Evolutionary conservation across 1,140 invertebrate genomes (phyloP), one percentile per base, ranked within the genome.

Genomic region (Neelides sp.): DNA sequence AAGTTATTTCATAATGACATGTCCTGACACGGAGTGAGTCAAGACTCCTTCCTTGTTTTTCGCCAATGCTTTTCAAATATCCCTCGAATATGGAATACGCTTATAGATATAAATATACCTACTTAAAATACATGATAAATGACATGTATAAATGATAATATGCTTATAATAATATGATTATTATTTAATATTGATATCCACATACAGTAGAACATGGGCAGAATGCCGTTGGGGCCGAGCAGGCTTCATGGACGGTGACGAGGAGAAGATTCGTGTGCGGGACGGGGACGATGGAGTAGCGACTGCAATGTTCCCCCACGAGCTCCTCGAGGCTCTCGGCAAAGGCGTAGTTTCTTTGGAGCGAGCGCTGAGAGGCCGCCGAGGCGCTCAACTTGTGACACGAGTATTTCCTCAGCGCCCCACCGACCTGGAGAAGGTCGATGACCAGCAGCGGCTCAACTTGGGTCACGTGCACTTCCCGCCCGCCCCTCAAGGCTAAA

Each of bases 141-240:
- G n/a, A n/a, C n/a, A n/a, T n/a, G n/a, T n/a, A n/a, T n/a, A n/a
- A n/a, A n/a, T n/a, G n/a, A n/a, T n/a, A n/a, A n/a, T n/a, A n/a
- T n/a, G n/a, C n/a, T n/a, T n/a, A n/a, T n/a, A n/a, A n/a, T n/a
- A n/a, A n/a, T 35, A 45, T 7, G n/a, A 5, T 12, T 10, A 27
- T 41, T 13, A 34, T 51, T 7, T 24, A n/a, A 30, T 35, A 5
- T 28, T 27, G 22, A 15, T 41, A 20, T n/a, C n/a, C 28, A 68
- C 73, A 69, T 66, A 83, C 82, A 64, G 86, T 88, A 64, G 85
- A 91, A 63, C 89, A 95, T 0, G 89, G 89, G 67, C 89, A 94
- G 65, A 94, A 94, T 4, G 88, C 84, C 10, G 71, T 80, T 61
- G 74, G 68, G 4, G 79, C 74, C 61, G 82, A 80, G 65, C 87